Percentiles rank a stretch among this genome's conserved stretches.
phyloP scores from a whole-genome alignment of 2,113 vertebrate genomes.

The Dasyornis broadbenti region DNA sequence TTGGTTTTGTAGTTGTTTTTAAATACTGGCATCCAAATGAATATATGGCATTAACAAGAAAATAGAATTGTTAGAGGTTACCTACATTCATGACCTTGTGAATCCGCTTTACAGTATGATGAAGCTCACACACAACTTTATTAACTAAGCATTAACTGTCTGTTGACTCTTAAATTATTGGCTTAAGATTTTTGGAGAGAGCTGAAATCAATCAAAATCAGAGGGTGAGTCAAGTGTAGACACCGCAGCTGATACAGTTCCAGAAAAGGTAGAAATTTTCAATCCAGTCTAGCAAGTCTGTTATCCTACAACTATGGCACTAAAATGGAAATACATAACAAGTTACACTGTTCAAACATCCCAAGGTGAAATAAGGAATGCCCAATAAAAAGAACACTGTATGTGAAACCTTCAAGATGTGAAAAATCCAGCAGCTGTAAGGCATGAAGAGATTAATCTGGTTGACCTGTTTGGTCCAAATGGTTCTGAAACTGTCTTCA shows the following conservation, averaged over 20 bases:
- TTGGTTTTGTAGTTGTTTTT: neutral
- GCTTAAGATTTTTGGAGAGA: neutral
- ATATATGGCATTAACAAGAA: neutral
- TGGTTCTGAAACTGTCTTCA: neutral
- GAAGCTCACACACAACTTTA: neutral
- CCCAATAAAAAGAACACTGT: slow-evolving; percentile 22
- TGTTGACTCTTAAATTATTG: neutral
- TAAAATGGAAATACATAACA: neutral
- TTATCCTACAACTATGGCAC: neutral
- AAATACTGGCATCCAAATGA: neutral
- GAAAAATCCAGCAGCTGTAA: neutral
- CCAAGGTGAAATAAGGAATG: slow-evolving; percentile 20
- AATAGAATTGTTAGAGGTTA: neutral
- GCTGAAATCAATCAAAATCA: neutral
- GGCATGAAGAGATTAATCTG: neutral
- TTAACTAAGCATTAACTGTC: neutral
- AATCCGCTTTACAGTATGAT: neutral
- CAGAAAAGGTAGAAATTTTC: neutral
- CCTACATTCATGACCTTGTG: neutral
- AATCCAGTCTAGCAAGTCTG: neutral
- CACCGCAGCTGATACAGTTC: neutral
- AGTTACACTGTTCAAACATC: neutral
- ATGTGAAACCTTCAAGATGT: neutral
- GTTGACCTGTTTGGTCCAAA: neutral
- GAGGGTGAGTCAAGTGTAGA: neutral